These are phyloP conservation scores for Chelonus insularis DNA, from an alignment of 1,140 invertebrate species.

Conservation along the genomic window DNA sequence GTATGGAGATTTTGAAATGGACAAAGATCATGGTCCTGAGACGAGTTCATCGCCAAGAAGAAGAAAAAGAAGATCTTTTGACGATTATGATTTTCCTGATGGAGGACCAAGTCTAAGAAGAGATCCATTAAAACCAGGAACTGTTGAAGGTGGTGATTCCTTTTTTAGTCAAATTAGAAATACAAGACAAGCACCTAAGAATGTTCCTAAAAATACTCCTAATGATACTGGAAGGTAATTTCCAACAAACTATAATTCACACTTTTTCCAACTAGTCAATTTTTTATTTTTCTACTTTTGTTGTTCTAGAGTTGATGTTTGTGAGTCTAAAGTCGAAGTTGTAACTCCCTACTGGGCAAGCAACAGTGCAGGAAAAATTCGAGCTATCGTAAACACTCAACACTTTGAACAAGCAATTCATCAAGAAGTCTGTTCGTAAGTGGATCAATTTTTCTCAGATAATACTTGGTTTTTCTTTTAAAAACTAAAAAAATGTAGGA, in stretches of 20 bases:
- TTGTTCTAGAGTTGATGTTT: constrained; percentile 85
- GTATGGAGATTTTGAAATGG: constrained; percentile 84
- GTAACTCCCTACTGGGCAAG: constrained; percentile 92
- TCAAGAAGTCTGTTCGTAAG: constrained; percentile 90
- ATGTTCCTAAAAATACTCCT: constrained; percentile 60
- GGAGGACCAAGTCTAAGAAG: constrained; percentile 52
- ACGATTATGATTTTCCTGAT: constrained; percentile 55
- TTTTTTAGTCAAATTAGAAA: constrained; percentile 61
- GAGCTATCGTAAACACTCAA: constrained; percentile 91
- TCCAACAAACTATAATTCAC: no score
- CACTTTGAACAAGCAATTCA: constrained; percentile 95
- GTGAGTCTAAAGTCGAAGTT: constrained; percentile 90
- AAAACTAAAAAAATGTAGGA: not conserved
- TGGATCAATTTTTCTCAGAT: constrained; percentile 27
- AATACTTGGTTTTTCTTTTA: not conserved
- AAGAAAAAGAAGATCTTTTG: constrained; percentile 43
- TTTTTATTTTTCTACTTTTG: no score
- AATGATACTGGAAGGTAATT: constrained; percentile 65
- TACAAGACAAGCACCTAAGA: constrained; percentile 62
- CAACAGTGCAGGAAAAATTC: constrained; percentile 86
- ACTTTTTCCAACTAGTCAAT: not conserved
- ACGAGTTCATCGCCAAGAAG: constrained; percentile 50
- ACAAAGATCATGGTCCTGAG: constrained; percentile 58
- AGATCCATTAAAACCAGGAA: constrained; percentile 21
- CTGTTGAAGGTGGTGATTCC: constrained; percentile 51